Base-by-base conservation (phyloP, 35 echinoderm and acorn worm species). In the Amphiura filiformis region DNA sequence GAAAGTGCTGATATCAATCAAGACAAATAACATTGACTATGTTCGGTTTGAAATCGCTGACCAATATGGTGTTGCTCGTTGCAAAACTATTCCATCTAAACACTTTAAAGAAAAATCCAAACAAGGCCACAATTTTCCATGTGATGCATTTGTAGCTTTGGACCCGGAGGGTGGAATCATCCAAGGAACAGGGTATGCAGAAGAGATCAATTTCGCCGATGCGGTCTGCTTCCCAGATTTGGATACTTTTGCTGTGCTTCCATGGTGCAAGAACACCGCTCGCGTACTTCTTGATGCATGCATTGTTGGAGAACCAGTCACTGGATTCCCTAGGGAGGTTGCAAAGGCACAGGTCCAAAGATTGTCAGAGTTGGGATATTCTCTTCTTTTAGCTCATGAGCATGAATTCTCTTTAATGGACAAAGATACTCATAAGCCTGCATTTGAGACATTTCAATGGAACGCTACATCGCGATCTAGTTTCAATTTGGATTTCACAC, bases 31-130 rank as follows among this genome's bases (percentile, higher is more conserved):
- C 26, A 91, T 94, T 35, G 77, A 91, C 23, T 91, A 84, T 22
- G 93, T 94, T 9, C 31, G 93, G 37, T 94, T 94, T 80, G 89
- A 94, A 52, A 52, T 85, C 14, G 79, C 82, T n/a, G 93, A 94
- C 37, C 14, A 87, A 13, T 87, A 91, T 44, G 93, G 93, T 4
- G 76, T 87, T 38, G 44, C 88, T 11, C 76, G 89, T 31, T 91
- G 75, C 31, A 91, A 88, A 39, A 84, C 76, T n/a, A 80, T 94
- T 23, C 93, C n/a, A n/a, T n/a, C n/a, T n/a, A n/a, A n/a, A n/a
- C n/a, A n/a, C n/a, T n/a, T n/a, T n/a, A n/a, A n/a, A 38, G 39
- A 82, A 37, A 94, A 94, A 70, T 88, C 89, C 18, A 70, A 36
- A 38, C 79, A 86, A 31, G 92, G 92, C 40, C 70, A 90, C 13